Evolutionary conservation across 2,797 vertebrate genomes (phyloP).

Genomic region (Crenuchus spilurus): DNA sequence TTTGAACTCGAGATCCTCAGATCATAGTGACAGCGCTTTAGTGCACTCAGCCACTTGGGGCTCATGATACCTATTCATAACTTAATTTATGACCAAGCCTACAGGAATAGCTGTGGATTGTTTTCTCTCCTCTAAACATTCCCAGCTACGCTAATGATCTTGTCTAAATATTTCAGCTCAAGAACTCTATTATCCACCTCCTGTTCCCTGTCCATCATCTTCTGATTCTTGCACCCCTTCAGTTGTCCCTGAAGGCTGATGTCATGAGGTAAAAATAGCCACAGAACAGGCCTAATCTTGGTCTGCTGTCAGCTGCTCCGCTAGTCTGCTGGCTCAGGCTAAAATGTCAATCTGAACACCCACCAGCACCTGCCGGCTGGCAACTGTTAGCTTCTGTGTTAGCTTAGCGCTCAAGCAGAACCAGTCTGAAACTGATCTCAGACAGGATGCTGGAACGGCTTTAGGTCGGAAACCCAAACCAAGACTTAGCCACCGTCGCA

Average conservation of each 20-base stretch:
- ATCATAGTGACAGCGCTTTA: too few relatives aligned
- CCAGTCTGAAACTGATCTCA: background rate
- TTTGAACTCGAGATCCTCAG: too few relatives aligned
- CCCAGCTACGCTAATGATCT: background rate
- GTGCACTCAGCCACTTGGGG: too few relatives aligned
- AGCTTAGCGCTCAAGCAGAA: background rate
- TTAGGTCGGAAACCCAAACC: background rate
- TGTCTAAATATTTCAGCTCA: conserved; percentile 1
- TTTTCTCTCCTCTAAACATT: background rate
- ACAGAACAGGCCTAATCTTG: conserved; percentile 2
- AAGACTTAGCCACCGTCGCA: background rate
- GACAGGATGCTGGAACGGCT: background rate
- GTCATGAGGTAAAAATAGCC: conserved; percentile 11
- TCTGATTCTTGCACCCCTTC: background rate
- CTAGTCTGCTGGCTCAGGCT: background rate
- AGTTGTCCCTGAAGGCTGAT: background rate
- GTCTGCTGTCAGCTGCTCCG: conserved; percentile 21
- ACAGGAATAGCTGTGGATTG: background rate
- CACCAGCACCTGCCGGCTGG: background rate
- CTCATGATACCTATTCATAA: too few relatives aligned
- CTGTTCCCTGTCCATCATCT: conserved; percentile 22
- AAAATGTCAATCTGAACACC: background rate
- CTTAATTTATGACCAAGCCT: too few relatives aligned
- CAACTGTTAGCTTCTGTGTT: background rate
- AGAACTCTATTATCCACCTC: background rate